These are phyloP conservation scores for Eubasilissa splendida DNA, from an alignment of 2,888 invertebrate species.

Conservation along the genomic window DNA sequence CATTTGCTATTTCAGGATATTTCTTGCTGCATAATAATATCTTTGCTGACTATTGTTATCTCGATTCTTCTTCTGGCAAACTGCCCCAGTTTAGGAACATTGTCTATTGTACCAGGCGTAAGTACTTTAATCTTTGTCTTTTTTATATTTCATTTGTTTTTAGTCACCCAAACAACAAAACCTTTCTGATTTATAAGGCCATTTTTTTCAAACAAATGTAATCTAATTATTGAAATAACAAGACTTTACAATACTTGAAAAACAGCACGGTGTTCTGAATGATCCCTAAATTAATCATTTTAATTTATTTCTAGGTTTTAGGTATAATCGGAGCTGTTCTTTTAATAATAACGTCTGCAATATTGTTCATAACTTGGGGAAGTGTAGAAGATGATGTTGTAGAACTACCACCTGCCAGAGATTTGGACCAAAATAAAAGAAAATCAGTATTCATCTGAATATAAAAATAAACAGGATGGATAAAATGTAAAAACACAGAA, in stretches of 20 bases:
- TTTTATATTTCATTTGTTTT: too few species aligned
- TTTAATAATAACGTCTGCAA: constrained; percentile 44
- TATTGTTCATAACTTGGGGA: constrained; percentile 50
- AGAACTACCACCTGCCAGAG: constrained; percentile 30
- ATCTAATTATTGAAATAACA: too few species aligned
- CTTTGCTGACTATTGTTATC: constrained; percentile 45
- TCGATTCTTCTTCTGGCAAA: constrained; percentile 52
- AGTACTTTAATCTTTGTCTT: constrained; percentile 25
- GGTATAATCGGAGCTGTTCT: constrained; percentile 50
- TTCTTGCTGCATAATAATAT: constrained; percentile 36
- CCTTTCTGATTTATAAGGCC: too few species aligned
- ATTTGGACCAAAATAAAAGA: constrained; percentile 27
- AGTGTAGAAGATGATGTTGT: constrained; percentile 44
- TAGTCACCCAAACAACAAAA: too few species aligned
- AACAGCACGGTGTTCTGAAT: too few species aligned
- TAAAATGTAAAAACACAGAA: too few species aligned
- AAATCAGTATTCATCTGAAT: constrained; percentile 51
- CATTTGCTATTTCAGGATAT: constrained; percentile 49
- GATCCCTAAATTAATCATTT: background rate
- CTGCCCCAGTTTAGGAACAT: constrained; percentile 30
- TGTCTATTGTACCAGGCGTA: constrained; percentile 49
- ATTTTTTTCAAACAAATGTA: too few species aligned
- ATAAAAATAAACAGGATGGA: background rate
- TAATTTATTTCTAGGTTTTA: constrained; percentile 41
- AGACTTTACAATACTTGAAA: too few species aligned